phyloP scores from a whole-genome alignment of 2,113 vertebrate species.

The Trematomus loennbergii region DNA sequence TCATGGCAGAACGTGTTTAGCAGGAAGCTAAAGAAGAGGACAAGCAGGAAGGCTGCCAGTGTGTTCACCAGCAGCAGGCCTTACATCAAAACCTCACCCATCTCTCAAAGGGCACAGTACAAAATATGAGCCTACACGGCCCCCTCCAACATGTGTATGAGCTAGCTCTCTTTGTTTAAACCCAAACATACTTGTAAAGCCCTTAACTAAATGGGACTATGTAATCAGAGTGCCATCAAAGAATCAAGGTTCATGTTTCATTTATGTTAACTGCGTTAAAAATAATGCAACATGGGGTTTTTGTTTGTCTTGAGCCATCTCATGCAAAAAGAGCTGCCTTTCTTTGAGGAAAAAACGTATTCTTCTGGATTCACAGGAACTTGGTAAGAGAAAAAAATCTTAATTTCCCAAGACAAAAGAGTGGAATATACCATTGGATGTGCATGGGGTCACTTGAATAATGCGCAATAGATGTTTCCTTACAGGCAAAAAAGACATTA shows the following conservation, averaged over 20 bases:
- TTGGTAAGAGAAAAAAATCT: conserved; percentile 32
- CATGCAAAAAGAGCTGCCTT: conserved; percentile 69
- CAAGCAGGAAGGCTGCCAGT: conserved; percentile 90
- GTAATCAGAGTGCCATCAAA: conserved; percentile 55
- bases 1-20: conserved; percentile 97
- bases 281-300: conserved; percentile 54
- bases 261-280: conserved; percentile 76
- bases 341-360: conserved; percentile 55
- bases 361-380: conserved; percentile 68
- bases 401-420: conserved; percentile 68
- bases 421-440: conserved; percentile 75
- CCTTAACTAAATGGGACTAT: conserved; percentile 64
- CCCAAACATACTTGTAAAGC: conserved; percentile 61
- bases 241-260: conserved; percentile 72
- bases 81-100: conserved; percentile 93
- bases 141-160: conserved; percentile 94
- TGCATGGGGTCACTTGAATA: conserved; percentile 82
- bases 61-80: conserved; percentile 89
- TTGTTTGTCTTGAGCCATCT: conserved; percentile 62
- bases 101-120: conserved; percentile 88
- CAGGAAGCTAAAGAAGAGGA: conserved; percentile 89
- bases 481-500: conserved; percentile 81
- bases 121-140: conserved; percentile 89
- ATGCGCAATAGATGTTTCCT: conserved; percentile 92
- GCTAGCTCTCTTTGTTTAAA: conserved; percentile 28